These are phyloP conservation scores for Malurus leucopterus DNA, from an alignment of 2,797 vertebrate species.

Conservation along the genomic window DNA sequence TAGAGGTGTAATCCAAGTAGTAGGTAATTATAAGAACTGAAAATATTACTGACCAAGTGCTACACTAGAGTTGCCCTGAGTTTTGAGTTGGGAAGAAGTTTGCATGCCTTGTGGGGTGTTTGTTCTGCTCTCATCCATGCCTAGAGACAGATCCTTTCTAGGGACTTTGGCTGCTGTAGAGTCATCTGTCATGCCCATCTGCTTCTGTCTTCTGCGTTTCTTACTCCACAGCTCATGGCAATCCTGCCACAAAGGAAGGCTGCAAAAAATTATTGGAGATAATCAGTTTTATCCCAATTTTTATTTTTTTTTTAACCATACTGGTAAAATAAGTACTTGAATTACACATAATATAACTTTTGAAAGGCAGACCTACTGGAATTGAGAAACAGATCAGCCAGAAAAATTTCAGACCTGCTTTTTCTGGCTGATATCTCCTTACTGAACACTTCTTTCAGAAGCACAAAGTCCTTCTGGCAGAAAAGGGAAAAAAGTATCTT, in stretches of 20 bases:
- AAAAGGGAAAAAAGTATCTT: background rate
- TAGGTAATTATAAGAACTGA: constrained; percentile 16
- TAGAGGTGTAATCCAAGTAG: constrained; percentile 38
- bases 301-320: background rate
- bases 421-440: background rate
- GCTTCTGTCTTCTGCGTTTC: constrained; percentile 95
- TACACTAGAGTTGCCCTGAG: constrained; percentile 78
- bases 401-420: background rate
- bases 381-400: background rate
- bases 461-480: background rate
- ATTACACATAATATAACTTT: background rate
- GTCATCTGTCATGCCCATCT: constrained; percentile 90
- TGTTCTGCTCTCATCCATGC: constrained; percentile 93
- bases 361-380: background rate
- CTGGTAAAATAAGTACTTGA: background rate
- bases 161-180: constrained; percentile 85
- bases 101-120: constrained; percentile 92
- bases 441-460: background rate
- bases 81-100: constrained; percentile 82
- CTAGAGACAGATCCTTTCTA: constrained; percentile 87
- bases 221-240: constrained; percentile 99
- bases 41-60: constrained; percentile 82
- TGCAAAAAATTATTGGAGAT: constrained; percentile 46
- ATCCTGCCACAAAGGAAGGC: constrained; percentile 97
- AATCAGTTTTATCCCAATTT: background rate